These are phyloP conservation scores for Drosophila mojavensis DNA, from an alignment of 1,140 invertebrate species.

Conservation along the genomic window DNA sequence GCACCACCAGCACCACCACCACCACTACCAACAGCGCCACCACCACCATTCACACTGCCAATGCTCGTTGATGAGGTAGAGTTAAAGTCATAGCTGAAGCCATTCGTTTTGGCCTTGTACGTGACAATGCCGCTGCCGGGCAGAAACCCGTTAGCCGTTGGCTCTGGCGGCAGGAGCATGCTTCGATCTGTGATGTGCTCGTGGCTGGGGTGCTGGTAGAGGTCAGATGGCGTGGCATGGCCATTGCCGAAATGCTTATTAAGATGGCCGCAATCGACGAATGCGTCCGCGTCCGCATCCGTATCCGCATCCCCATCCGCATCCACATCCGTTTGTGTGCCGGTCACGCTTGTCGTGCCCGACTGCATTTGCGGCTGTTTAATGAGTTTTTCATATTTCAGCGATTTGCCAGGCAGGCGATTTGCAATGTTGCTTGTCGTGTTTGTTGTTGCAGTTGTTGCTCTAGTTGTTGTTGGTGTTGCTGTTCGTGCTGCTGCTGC, in stretches of 20 bases:
- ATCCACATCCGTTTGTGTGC: conserved; percentile 62
- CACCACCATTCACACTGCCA: conserved; percentile 25
- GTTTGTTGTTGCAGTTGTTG: background rate
- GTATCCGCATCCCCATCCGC: conserved; percentile 27
- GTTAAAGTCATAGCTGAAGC: conserved; percentile 44
- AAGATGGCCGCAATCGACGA: conserved; percentile 52
- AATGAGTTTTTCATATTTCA: conserved; percentile 82
- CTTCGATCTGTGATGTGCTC: conserved; percentile 54
- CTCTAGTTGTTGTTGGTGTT: conserved; percentile 41
- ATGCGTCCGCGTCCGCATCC: conserved; percentile 19
- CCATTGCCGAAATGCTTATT: conserved; percentile 68
- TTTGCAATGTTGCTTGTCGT: conserved; percentile 53
- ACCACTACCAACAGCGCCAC: background rate
- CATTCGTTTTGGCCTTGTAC: conserved; percentile 71
- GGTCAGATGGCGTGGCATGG: conserved; percentile 36
- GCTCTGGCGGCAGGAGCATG: conserved; percentile 51
- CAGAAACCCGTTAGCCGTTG: conserved; percentile 23
- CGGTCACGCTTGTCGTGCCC: conserved; percentile 53
- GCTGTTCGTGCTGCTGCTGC: conserved; percentile 30
- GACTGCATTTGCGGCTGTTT: conserved; percentile 72
- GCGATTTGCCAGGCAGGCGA: conserved; percentile 61
- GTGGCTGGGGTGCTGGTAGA: background rate
- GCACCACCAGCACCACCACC: conserved; percentile 5
- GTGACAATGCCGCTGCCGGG: conserved; percentile 63
- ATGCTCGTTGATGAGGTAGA: conserved; percentile 62